Evolutionary conservation across 2,888 invertebrate species (phyloP).

Genomic region (Agrotis exclamationis): DNA sequence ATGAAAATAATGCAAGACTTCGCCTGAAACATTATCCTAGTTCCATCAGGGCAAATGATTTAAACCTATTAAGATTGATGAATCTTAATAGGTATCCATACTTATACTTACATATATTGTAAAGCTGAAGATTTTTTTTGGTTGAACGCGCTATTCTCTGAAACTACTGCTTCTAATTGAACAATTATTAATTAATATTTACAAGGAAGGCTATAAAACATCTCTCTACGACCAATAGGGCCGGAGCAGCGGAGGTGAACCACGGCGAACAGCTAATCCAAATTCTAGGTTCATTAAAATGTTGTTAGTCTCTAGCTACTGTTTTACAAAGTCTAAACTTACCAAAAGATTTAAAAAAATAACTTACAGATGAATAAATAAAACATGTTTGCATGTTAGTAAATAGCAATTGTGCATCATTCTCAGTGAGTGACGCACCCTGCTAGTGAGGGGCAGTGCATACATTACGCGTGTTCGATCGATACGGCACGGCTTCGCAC

Average conservation of each 20-base stretch:
- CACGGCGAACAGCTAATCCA: no score
- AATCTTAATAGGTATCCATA: no score
- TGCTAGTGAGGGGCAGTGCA: constrained; percentile 51
- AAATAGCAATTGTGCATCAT: constrained; percentile 12
- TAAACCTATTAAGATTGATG: neutral
- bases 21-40: neutral
- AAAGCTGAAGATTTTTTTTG: no score
- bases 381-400: neutral
- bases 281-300: neutral
- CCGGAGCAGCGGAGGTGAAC: no score
- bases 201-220: no score
- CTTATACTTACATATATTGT: neutral
- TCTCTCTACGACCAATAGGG: no score
- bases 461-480: constrained; percentile 59
- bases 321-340: neutral
- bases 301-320: neutral
- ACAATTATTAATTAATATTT: no score
- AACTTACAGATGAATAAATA: neutral
- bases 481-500: constrained; percentile 57
- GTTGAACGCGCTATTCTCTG: no score
- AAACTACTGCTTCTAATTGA: no score
- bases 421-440: constrained; percentile 12
- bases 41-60: neutral
- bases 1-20: constrained; percentile 15
- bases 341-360: neutral